Base-by-base conservation (phyloP, 1,140 invertebrate species). In the Chrysoperla carnea region DNA sequence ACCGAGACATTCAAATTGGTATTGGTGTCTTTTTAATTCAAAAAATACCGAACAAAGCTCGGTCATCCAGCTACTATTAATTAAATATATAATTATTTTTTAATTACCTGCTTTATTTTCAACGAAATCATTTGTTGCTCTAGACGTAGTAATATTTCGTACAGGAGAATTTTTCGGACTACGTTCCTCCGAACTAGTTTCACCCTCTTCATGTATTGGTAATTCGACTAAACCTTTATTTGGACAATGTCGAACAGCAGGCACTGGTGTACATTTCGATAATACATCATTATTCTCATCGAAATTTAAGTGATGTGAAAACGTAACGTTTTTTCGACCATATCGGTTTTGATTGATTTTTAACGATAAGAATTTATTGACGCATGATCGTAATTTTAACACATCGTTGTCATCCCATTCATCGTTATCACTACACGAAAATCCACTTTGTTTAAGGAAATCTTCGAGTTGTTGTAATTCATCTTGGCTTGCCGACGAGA, bases 381-480 rank as follows among this genome's bases (percentile, higher is more conserved):
- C 79, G 55, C 77, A 79, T 54, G 72, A 79, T 59, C 66, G 70
- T 54, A 75, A 69, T 67, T 72, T 80, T 51, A 69, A 69, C 52
- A 74, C 68, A 50, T 72, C 68, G 57, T 72, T 71, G 50, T 76
- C 74, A 46, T 70, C 69, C 56, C 72, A 70, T 14, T 70, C 74
- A 38, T 78, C 74, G 54, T 74, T 73, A 50, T 75, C 75, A 42
- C 73, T 66, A 29, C 72, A 73, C 28, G 70, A 76, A 41, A 80
- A 69, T 15, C 76, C 78, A 52, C 78, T 81, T 33, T 74, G 68
- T 58, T 78, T 79, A 33, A 84, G 59, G 50, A 79, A 79, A 46
- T 84, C 78, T 57, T 82, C 78, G 39, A 81, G 54, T 50, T 81
- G 75, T 42, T 71, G 69, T 13, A 80, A 64, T 44, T 78, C 76